Base-by-base conservation (phyloP, 2,797 vertebrate species). In the Oceanodroma leucorhoa region DNA sequence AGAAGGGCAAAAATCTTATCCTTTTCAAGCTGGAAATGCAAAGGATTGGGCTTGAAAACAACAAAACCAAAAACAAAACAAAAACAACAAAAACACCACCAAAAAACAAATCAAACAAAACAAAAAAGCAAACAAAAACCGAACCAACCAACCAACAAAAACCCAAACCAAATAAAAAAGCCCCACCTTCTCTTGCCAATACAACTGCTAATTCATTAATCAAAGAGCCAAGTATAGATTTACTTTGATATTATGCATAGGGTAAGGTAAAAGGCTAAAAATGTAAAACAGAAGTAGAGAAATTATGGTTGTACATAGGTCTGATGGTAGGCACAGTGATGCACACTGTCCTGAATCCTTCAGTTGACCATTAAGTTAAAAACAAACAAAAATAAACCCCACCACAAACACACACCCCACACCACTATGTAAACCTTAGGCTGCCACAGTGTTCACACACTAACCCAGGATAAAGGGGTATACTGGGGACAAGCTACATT, bases 401-500 rank as follows among this genome's bases (percentile, higher is more conserved):
- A 38, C 29, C 43, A 27, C 19, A 57, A 19, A 51, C 54, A 38
- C 29, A 69, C 24, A 1, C n/a, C 9, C 5, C 23, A 18, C 26
- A 27, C 26, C 22, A 20, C 32, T 45, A 18, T 11, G 4, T 3
- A 60, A 79, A 73, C 26, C 21, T 54, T 11, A 18, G 38, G 7
- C 64, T 83, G 43, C 32, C 51, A 19, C 34, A 19, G 5, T 14
- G 61, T 45, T 57, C 72, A n/a, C 48, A 41, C 9, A 15, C 27
- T 48, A 57, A 1, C 29, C 1, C 1, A 1, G 54, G 34, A 53
- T 50, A 41, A 53, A 61, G 30, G 26, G 30, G 6, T 4, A 4
- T 32, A 38, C 29, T 21, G 16, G 21, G 26, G 7, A 48, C 50
- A 80, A 36, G 21, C 40, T 48, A 26, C 2, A 0, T 32, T n/a